Base-by-base conservation (phyloP, 2,797 vertebrate genomes). In the Thaleichthys pacificus region DNA sequence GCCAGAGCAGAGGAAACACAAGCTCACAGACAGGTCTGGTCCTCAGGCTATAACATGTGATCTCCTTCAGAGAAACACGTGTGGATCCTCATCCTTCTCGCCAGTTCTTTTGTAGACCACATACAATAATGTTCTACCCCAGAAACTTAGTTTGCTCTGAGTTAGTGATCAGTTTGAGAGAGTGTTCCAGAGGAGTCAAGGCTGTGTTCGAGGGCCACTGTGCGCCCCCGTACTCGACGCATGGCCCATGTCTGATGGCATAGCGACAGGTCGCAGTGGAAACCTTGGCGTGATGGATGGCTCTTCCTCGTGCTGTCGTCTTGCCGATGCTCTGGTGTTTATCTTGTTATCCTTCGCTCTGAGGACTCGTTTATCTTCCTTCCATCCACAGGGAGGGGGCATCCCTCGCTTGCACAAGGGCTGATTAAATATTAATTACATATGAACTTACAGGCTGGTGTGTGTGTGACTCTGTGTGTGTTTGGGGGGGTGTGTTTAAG, bases 221-320 rank as follows among this genome's bases (percentile, higher is more conserved):
- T 60, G 70, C 64, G 60, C 14, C 0, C 69, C 71, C 75, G 56
- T 6, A 3, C 70, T 57, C 14, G 1, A 56, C 38, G 17, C 1
- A 0, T 24, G 75, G 76, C 47, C 19, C 75, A 75, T 61, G 75
- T 79, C 72, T 76, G 77, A 83, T 70, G 71, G 75, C 83, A 60
- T 0, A 2, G 69, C 62, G 76, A 76, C 79, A 82, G 73, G 85
- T 87, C 78, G 78, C 81, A 76, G 61, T 69, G 75, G 72, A 76
- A 80, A 89, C 89, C 86, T 86, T 86, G 85, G 35, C 30, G 69
- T 89, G 89, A 90, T 91, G 69, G 84, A 91, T 88, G 73, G 69
- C 61, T 65, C 72, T 60, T n/a, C 77, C 73, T 78, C 64, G 75
- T 0, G 21, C 70, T 83, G 85, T 83, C 75, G 57, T 76, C 72